A percentile compares a stretch with the other conserved stretches of the same genome.
phyloP scores from a whole-genome alignment of 1,140 invertebrate genomes.

The Drosophila nikananu region DNA sequence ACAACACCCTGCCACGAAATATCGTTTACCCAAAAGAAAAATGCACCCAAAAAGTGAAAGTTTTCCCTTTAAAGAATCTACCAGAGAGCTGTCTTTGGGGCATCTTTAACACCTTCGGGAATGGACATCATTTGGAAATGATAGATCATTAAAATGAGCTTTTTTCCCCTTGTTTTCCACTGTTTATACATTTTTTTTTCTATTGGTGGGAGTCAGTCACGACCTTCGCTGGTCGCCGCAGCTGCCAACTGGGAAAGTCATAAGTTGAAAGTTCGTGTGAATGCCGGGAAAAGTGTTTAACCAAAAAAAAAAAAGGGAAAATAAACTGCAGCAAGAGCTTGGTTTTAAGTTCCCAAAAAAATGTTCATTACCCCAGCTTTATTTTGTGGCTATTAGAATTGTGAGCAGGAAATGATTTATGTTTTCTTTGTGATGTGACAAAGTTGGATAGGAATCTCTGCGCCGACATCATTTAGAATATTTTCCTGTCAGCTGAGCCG shows the following conservation, averaged over 20 bases:
- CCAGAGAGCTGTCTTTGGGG: slow-evolving; percentile 36
- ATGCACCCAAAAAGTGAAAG: slow-evolving; percentile 39
- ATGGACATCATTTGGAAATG: slow-evolving; percentile 60
- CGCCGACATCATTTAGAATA: slow-evolving; percentile 32
- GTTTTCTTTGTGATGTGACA: slow-evolving; percentile 43
- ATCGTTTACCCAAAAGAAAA: slow-evolving; percentile 22
- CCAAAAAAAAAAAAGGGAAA: slow-evolving; percentile 52
- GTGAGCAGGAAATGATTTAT: slow-evolving; percentile 60
- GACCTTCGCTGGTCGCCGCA: slow-evolving; percentile 45
- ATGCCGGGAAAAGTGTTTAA: slow-evolving; percentile 49
- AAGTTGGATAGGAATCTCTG: slow-evolving; percentile 25
- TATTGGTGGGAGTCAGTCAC: slow-evolving; percentile 51
- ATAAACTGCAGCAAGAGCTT: slow-evolving; percentile 40
- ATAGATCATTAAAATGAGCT: slow-evolving; percentile 64
- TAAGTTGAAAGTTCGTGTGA: slow-evolving; percentile 68
- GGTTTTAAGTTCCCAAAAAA: slow-evolving; percentile 24
- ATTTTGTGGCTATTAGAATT: slow-evolving; percentile 31
- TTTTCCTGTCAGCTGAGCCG: slow-evolving; percentile 43
- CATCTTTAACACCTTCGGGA: slow-evolving; percentile 57
- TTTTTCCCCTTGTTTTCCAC: slow-evolving; percentile 31
- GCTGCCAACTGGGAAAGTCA: slow-evolving; percentile 55
- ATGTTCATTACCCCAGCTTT: slow-evolving; percentile 11
- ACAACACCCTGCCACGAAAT: slow-evolving; percentile 34
- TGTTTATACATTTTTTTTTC: slow-evolving; percentile 6
- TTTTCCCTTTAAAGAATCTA: slow-evolving; percentile 45